phyloP scores from a whole-genome alignment of 1,140 invertebrate species.

The Pseudomyrmex concolor region DNA sequence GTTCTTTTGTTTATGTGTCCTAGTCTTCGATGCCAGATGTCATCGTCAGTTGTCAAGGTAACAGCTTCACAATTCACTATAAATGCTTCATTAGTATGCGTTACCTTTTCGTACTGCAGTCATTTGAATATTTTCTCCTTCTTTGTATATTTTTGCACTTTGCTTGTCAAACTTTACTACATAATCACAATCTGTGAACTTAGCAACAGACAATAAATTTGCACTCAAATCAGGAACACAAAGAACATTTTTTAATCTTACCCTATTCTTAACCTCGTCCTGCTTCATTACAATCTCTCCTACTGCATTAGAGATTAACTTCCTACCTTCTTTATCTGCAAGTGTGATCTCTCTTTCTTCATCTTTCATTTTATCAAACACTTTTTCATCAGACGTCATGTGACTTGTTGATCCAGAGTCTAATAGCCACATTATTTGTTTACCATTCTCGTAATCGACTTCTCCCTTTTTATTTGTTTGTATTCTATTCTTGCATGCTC shows the following conservation, averaged over 20 bases:
- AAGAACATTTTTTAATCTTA: constrained; percentile 26
- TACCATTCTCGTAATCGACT: too few species aligned
- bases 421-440: neutral
- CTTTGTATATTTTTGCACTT: neutral
- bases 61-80: neutral
- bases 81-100: neutral
- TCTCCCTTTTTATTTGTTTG: neutral
- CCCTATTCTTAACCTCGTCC: neutral
- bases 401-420: constrained; percentile 23
- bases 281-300: constrained; percentile 12
- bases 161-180: constrained; percentile 5
- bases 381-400: neutral
- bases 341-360: neutral
- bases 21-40: neutral
- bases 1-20: neutral
- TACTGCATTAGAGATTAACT: constrained; percentile 1
- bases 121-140: neutral
- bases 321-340: constrained; percentile 26
- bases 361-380: neutral
- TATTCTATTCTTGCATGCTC: neutral
- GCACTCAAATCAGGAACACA: neutral
- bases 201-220: constrained; percentile 1
- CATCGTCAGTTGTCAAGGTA: neutral
- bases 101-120: neutral
- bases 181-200: neutral